Evolutionary conservation across 1,140 invertebrate species (phyloP).

Genomic region (Pseudomyrmex gracilis): DNA sequence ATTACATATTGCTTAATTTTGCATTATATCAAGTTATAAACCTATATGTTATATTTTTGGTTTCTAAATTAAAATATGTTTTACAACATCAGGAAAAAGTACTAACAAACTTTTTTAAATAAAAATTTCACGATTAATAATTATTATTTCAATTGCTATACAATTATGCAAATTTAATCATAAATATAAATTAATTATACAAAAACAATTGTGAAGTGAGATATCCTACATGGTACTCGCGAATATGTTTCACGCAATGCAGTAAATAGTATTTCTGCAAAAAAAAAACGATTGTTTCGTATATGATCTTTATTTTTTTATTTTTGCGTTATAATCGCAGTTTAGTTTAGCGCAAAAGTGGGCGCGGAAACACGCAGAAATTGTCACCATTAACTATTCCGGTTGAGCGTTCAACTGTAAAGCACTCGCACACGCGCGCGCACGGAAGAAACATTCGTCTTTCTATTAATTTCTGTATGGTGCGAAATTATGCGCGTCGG

Average conservation of each 20-base stretch:
- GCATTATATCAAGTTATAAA: slow-evolving; percentile 31
- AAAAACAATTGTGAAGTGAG: no score
- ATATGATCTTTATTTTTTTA: not conserved
- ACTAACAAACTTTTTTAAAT: not conserved
- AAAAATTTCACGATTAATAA: no score
- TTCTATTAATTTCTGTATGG: slow-evolving; percentile 73
- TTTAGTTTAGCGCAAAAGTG: slow-evolving; percentile 23
- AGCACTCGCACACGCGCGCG: not conserved
- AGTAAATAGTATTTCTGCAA: not conserved
- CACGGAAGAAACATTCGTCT: slow-evolving; percentile 67
- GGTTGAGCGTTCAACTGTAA: slow-evolving; percentile 45
- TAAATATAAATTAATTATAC: not conserved
- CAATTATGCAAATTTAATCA: not conserved
- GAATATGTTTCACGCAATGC: not conserved
- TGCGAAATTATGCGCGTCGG: slow-evolving; percentile 72
- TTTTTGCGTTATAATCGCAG: slow-evolving; percentile 14
- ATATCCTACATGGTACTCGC: no score
- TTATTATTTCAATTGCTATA: no score
- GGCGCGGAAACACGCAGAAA: slow-evolving; percentile 38
- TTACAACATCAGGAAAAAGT: not conserved
- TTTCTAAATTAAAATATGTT: slow-evolving; percentile 4
- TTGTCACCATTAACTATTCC: slow-evolving; percentile 58
- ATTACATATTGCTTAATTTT: slow-evolving; percentile 22
- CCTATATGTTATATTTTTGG: not conserved
- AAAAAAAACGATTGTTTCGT: slow-evolving; percentile 2